phyloP scores from a whole-genome alignment of 1,140 invertebrate genomes.

The Microplitis demolitor region DNA sequence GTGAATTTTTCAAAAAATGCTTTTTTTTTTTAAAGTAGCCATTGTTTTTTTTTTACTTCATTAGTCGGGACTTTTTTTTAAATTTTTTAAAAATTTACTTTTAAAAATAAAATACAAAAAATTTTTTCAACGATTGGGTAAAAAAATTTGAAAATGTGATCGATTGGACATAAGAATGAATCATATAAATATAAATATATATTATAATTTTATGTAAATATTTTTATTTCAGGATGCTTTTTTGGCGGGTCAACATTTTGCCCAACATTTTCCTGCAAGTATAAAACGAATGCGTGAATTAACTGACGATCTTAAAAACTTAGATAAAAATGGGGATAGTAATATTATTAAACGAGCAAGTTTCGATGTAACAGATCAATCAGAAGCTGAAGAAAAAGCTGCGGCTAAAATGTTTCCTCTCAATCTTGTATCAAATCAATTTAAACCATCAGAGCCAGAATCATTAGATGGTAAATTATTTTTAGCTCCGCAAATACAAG shows the following conservation, averaged over 20 bases:
- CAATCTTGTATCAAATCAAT: conserved; percentile 51
- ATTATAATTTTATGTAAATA: too few relatives aligned
- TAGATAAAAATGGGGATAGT: conserved; percentile 24
- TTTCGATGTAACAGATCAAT: conserved; percentile 19
- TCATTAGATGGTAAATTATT: conserved; percentile 44
- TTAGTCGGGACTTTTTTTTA: background rate
- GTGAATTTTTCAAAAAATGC: too few relatives aligned
- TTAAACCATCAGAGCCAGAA: conserved; percentile 46
- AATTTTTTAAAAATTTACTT: background rate
- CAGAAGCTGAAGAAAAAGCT: conserved; percentile 46
- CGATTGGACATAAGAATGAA: too few relatives aligned
- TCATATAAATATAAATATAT: too few relatives aligned
- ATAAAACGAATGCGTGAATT: conserved; percentile 52
- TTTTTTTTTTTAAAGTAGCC: conserved; percentile 6
- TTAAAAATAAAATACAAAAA: too few relatives aligned
- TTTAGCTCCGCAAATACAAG: background rate
- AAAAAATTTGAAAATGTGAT: too few relatives aligned
- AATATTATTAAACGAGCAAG: conserved; percentile 27
- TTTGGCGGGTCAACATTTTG: conserved; percentile 80
- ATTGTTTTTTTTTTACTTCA: conserved; percentile 7
- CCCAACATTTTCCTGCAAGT: conserved; percentile 72
- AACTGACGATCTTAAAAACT: conserved; percentile 36
- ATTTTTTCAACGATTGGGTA: too few relatives aligned
- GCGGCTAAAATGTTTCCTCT: conserved; percentile 55
- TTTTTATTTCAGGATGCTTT: conserved; percentile 67